Percentiles rank a stretch among this genome's conserved stretches.
Conservation (phyloP, 1,140 invertebrate genomes). For the Zaprionus gabonicus region DNA sequence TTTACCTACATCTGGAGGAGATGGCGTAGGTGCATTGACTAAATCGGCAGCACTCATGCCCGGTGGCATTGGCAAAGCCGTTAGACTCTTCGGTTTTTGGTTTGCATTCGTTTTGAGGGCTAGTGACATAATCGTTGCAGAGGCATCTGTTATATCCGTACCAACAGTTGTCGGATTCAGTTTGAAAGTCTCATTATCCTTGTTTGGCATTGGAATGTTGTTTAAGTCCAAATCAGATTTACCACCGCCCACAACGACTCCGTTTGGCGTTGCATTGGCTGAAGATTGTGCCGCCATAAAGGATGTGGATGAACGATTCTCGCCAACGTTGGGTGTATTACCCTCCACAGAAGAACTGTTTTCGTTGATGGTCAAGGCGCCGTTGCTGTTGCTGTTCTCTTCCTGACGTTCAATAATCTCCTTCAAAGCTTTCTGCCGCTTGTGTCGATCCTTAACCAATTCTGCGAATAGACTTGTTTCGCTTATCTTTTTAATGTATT, state of each 20-base stretch:
- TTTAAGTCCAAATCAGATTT: constrained; percentile 85
- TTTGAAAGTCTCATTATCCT: constrained; percentile 54
- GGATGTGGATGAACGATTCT: constrained; percentile 41
- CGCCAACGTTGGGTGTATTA: constrained; percentile 61
- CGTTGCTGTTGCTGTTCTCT: constrained; percentile 85
- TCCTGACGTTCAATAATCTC: constrained; percentile 87
- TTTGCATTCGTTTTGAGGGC: constrained; percentile 43
- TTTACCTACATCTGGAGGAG: constrained; percentile 66
- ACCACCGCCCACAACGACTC: constrained; percentile 47
- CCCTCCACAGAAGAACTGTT: constrained; percentile 81
- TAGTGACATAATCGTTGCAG: constrained; percentile 28
- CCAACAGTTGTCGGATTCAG: constrained; percentile 28
- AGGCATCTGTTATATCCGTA: constrained; percentile 63
- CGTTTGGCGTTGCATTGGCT: constrained; percentile 59
- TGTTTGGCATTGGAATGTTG: constrained; percentile 87
- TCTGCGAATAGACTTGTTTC: constrained; percentile 95
- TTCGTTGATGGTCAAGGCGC: constrained; percentile 74
- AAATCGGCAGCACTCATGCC: constrained; percentile 91
- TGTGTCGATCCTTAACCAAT: constrained; percentile 93
- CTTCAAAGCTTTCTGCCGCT: constrained; percentile 89
- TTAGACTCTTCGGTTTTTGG: constrained; percentile 88
- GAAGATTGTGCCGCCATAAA: constrained; percentile 40
- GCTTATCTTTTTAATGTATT: constrained; percentile 90
- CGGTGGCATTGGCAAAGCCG: constrained; percentile 92
- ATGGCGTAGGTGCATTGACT: constrained; percentile 69